phyloP scores from a whole-genome alignment of 2,113 vertebrate genomes.

The Phalacrocorax brasilianus region DNA sequence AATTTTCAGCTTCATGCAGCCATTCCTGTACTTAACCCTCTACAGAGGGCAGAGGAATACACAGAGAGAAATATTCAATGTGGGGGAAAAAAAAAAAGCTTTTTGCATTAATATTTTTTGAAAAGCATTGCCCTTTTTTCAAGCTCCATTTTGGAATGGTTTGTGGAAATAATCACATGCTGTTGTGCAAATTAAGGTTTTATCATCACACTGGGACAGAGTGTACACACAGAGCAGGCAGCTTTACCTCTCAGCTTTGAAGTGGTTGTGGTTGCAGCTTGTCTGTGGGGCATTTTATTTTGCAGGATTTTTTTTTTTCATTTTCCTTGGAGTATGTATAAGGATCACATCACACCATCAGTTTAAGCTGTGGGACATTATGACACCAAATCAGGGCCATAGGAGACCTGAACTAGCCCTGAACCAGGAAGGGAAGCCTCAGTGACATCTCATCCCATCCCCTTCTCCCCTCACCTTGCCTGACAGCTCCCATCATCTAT shows the following conservation, averaged over 20 bases:
- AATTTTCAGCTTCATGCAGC: background rate
- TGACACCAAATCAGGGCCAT: background rate
- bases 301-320: background rate
- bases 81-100: fast-evolving
- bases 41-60: background rate
- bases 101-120: background rate
- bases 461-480: background rate
- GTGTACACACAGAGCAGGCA: background rate
- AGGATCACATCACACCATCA: background rate
- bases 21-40: background rate
- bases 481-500: background rate
- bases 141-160: background rate
- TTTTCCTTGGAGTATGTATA: background rate
- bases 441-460: background rate
- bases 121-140: background rate
- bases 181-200: background rate
- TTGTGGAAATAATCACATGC: background rate
- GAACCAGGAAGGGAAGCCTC: background rate
- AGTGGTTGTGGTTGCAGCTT: background rate
- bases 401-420: background rate
- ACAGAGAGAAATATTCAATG: background rate
- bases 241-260: background rate
- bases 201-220: background rate
- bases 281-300: background rate
- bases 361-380: background rate